Percentiles rank a stretch among this genome's conserved stretches.
These are phyloP conservation scores for Colius striatus DNA, from an alignment of 2,113 vertebrate species.

Conservation along the genomic window DNA sequence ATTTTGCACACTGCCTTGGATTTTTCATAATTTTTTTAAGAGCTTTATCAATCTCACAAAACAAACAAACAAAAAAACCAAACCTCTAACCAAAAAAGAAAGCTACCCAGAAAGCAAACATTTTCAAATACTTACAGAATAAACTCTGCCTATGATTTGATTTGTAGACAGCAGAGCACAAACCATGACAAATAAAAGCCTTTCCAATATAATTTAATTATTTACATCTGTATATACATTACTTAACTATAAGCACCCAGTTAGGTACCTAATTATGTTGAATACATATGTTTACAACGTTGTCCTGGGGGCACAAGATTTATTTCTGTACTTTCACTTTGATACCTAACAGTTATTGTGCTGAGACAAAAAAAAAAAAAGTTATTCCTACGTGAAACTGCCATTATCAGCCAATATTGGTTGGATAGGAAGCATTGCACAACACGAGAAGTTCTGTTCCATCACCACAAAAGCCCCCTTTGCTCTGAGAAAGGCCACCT, in stretches of 20 bases:
- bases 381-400: background rate
- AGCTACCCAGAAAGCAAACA: background rate
- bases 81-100: background rate
- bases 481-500: background rate
- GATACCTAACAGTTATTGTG: background rate
- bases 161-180: background rate
- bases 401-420: background rate
- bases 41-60: background rate
- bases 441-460: background rate
- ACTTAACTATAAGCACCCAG: background rate
- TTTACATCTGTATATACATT: background rate
- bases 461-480: background rate
- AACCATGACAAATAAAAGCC: background rate
- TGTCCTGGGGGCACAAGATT: background rate
- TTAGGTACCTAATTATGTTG: background rate
- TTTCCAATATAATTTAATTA: slow-evolving; percentile 35
- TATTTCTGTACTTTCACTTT: background rate
- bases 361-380: background rate
- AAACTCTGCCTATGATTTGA: background rate
- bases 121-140: background rate
- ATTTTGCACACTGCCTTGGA: background rate
- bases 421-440: background rate
- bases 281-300: background rate
- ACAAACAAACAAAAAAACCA: background rate
- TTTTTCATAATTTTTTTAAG: background rate